Evolutionary conservation across 2,797 vertebrate species (phyloP), one percentile per base, ranked within the genome.

Genomic region (Sciurus carolinensis): DNA sequence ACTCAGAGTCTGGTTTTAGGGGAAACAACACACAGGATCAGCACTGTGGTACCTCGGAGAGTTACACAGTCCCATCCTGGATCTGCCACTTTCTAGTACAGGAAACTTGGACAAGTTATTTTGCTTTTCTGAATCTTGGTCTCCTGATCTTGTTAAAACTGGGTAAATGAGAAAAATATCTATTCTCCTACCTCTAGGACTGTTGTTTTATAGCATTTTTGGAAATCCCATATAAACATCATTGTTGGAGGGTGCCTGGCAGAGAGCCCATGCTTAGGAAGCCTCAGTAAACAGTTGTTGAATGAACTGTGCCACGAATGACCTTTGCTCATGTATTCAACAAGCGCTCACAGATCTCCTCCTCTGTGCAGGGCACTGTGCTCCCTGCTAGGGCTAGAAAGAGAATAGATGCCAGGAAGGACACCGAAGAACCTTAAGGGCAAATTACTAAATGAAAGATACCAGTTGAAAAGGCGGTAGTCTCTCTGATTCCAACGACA

Each of bases 81-180:
- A 52, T 71, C 11, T 28, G 14, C 17, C 17, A 42, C 50, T n/a
- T 13, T 20, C 28, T 10, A 69, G 47, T 8, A 0, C 62, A 54
- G 66, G n/a, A 17, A 54, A 79, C 39, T 54, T 39, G 26, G 42
- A 69, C 0, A 1, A 72, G 2, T 50, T n/a, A 33, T 36, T 89
- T 59, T 77, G 36, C 47, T 89, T 90, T 36, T 42, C 14, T 52
- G 71, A 44, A 14, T 87, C 39, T 50, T 62, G 76, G 36, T 91
- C 80, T 85, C 24, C 50, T 47, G 26, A 79, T 67, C 47, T 90
- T 67, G 30, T 90, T 85, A 81, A 89, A 50, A 87, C 82, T 11
- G 75, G 4, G 11, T 5, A 47, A 73, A 73, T 59, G 42, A 90
- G 47, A 81, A 30, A 71, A n/a, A 15, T 42, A 57, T n/a, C 30